Evolutionary conservation across 2,888 invertebrate species (phyloP).

Genomic region (Auanema freiburgensis): DNA sequence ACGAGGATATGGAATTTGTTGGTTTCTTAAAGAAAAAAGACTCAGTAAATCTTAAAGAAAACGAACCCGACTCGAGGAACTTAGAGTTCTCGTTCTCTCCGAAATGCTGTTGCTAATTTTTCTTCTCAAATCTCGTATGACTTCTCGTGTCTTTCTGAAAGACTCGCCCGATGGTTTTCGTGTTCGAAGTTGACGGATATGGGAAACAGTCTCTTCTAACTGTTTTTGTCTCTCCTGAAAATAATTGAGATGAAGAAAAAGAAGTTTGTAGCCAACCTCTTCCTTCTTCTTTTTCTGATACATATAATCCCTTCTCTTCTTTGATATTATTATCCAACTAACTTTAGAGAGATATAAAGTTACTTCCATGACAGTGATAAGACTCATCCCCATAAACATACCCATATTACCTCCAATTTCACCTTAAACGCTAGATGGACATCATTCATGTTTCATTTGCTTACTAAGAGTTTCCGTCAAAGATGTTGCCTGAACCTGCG

Average conservation of each 20-base stretch:
- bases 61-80: too few relatives aligned
- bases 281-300: constrained; percentile 43
- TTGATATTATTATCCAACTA: constrained; percentile 56
- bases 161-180: constrained; percentile 22
- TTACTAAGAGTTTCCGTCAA: constrained; percentile 43
- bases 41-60: too few relatives aligned
- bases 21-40: too few relatives aligned
- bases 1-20: too few relatives aligned
- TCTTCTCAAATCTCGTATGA: constrained; percentile 14
- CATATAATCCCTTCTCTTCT: constrained; percentile 43
- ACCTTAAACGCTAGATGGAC: constrained; percentile 33
- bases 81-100: background rate
- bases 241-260: background rate
- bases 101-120: constrained; percentile 11
- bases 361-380: constrained; percentile 60
- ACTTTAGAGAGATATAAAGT: constrained; percentile 57
- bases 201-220: constrained; percentile 37
- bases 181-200: constrained; percentile 32
- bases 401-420: constrained; percentile 64
- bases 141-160: constrained; percentile 13
- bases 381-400: constrained; percentile 61
- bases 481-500: constrained; percentile 50
- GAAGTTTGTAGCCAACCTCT: background rate
- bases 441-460: background rate
- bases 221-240: constrained; percentile 29